Base-by-base conservation (phyloP, 2,888 invertebrate species). In the Epinotia demarniana region DNA sequence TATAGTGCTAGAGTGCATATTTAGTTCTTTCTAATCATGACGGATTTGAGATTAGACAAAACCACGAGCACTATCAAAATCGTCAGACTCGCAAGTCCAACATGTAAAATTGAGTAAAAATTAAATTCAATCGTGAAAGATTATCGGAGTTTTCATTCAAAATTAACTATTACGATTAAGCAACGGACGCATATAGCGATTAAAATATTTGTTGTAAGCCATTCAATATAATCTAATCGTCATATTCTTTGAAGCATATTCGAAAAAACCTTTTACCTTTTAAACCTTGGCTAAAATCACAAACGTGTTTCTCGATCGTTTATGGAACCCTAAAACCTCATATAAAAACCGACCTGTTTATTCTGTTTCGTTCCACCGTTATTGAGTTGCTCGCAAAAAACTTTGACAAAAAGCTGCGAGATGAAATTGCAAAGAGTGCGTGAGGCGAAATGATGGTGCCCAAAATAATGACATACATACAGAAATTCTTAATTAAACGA, bases 341-440 rank as follows among this genome's bases (percentile, higher is more conserved):
- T 74, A 84, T 80, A 89, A 88, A 88, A 89, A 88, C 66, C 72
- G 81, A 84, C 86, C 86, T 85, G 89, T 89, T 89, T 88, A 85
- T 85, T 86, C 81, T 83, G 84, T 86, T 87, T 85, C 84, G 84
- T 84, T 87, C 82, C 84, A 85, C 83, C 79, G 83, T 81, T 82
- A 81, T 79, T 80, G 82, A 82, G 79, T 79, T 77, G 81, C 72
- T 72, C 75, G 74, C 79, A 83, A 88, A 89, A 84, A 80, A 75
- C 74, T 71, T 70, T 23, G 76, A 80, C 83, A 85, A 86, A 84
- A 85, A 82, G 72, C 80, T 66, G 77, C 77, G 63, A 78, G 77
- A 81, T 80, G 79, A 84, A 77, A 85, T 83, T 85, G 83, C 79
- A 78, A 81, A 80, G 81, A 79, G 81, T 83, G 81, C 81, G 79